A percentile compares a stretch with the other conserved stretches of the same genome.
phyloP scores from a whole-genome alignment of 2,797 vertebrate genomes.

The Discoglossus pictus region DNA sequence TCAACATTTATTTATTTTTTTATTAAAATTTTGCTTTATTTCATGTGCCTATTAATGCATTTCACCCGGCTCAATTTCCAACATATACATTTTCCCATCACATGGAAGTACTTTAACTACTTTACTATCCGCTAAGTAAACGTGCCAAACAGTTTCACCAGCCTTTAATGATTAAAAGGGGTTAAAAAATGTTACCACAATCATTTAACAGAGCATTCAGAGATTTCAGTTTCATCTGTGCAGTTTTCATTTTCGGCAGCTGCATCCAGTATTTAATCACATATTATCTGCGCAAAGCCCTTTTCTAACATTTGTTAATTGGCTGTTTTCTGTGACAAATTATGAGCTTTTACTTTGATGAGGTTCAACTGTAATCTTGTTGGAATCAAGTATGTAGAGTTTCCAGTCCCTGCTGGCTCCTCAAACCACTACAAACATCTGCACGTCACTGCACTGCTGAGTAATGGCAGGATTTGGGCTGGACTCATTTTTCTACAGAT shows the following conservation, averaged over 20 bases:
- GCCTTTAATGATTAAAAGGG: not conserved
- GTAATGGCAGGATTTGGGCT: constrained; percentile 87
- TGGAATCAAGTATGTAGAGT: constrained; percentile 81
- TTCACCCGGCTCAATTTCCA: no score
- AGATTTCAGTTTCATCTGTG: constrained; percentile 86
- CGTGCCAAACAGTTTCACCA: no score
- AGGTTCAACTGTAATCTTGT: constrained; percentile 93
- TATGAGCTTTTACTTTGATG: constrained; percentile 97
- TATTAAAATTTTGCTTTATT: no score
- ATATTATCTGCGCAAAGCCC: constrained; percentile 71
- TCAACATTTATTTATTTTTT: no score
- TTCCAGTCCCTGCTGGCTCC: constrained; percentile 84
- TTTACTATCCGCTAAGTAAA: no score
- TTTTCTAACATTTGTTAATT: constrained; percentile 98
- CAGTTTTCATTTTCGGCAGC: constrained; percentile 91
- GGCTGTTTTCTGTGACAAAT: constrained; percentile 99
- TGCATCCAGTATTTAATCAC: constrained; percentile 93
- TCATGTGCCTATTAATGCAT: no score
- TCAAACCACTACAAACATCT: constrained; percentile 90
- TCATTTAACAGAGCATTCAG: constrained; percentile 69
- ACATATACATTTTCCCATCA: no score
- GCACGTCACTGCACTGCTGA: constrained; percentile 82
- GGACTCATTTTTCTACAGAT: constrained; percentile 71
- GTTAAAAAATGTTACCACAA: constrained; percentile 71
- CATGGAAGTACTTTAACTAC: no score